Base-by-base conservation (phyloP, 1,140 invertebrate species). In the Tetraneura akinire region DNA sequence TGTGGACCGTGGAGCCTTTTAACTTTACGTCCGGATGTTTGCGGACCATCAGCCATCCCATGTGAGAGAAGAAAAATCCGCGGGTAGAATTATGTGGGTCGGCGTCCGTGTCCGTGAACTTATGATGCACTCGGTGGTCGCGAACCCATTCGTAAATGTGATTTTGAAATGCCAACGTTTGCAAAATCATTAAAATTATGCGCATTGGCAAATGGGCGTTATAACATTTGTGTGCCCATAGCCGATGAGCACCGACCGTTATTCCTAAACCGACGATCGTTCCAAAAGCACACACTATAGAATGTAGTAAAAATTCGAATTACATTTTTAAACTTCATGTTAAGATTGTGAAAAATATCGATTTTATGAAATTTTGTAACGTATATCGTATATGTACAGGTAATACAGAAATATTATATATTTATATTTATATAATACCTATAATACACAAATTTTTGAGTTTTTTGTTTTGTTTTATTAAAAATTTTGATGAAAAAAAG, bases 11-110 rank as follows among this genome's bases (percentile, higher is more conserved):
- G 80, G 90, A 90, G 9, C 95, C 95, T 85, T 94, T 95, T 1
- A 86, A 88, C 55, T 90, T 90, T 1, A 97, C 93, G 80, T 96
- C 92, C 14, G 91, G 92, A 84, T 96, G 95, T 84, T 96, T 96
- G 62, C 90, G 87, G 0, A 94, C 86, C 86, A 97, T 87, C 60
- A 98, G 86, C 96, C 96, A 98, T 3, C 96, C 96, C 82, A 97
- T 92, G 84, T 98, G 96, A 0, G 94, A 91, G 85, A 97, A 98
- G 88, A 97, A 96, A 85, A 97, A 96, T n/a, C 91, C 91, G 0
- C 81, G 64, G 42, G 45, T 16, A 0, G 81, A 81, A 45, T 96
- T 96, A 84, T 96, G 94, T 0, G 95, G 95, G 86, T 97, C 95
- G 0, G 94, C 95, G 84, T 96, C 91, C 0, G 94, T 96, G 84